phyloP scores from a whole-genome alignment of 1,140 invertebrate genomes.

The Euborellia annulipes region DNA sequence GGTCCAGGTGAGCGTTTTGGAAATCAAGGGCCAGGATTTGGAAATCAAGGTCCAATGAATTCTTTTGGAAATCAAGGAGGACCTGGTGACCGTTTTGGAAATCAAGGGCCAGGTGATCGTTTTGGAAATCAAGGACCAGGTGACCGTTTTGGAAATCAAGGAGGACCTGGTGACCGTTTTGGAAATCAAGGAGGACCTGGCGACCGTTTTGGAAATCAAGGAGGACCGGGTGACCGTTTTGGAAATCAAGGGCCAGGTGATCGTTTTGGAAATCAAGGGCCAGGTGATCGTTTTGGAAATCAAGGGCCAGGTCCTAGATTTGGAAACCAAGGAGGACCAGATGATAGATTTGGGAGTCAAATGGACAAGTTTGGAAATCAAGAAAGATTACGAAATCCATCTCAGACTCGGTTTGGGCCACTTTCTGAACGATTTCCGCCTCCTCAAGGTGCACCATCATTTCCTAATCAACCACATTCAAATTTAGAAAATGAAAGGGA shows the following conservation, averaged over 20 bases:
- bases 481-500: background rate
- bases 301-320: background rate
- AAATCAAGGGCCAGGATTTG: constrained; percentile 13
- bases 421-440: too few species aligned
- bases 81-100: constrained; percentile 18
- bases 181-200: background rate
- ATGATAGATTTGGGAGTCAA: too few species aligned
- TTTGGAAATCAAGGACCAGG: background rate
- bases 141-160: background rate
- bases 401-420: too few species aligned
- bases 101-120: constrained; percentile 8
- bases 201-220: background rate
- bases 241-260: background rate
- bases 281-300: background rate
- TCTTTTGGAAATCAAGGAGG: constrained; percentile 16
- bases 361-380: too few species aligned
- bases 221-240: background rate
- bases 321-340: too few species aligned
- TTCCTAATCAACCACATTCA: too few species aligned
- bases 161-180: background rate
- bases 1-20: constrained; percentile 12
- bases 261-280: background rate
- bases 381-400: too few species aligned
- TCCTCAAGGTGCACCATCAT: too few species aligned
- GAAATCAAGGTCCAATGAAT: constrained; percentile 13